Evolutionary conservation across 2,888 invertebrate species (phyloP).

Genomic region (Xylota segnis): DNA sequence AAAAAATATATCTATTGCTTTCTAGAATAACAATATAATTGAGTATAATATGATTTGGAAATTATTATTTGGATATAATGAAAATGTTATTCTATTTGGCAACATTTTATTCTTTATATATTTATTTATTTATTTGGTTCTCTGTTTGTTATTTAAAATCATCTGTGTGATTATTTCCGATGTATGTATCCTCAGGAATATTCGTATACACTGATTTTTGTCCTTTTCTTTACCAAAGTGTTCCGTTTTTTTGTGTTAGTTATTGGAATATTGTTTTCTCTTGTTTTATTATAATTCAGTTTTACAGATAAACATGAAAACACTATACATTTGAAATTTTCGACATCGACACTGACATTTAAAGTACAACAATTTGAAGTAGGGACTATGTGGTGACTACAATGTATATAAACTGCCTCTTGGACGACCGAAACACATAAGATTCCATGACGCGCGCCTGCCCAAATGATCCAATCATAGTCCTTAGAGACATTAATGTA

Average conservation of each 20-base stretch:
- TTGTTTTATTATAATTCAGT: neutral
- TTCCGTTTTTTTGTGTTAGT: constrained; percentile 1
- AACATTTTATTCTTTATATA: constrained; percentile 57
- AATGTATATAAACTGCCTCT: too few species aligned
- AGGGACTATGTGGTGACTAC: too few species aligned
- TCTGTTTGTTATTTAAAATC: constrained; percentile 44
- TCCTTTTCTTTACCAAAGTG: neutral
- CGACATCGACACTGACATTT: neutral
- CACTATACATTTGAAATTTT: neutral
- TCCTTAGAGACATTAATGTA: too few species aligned
- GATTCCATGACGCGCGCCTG: too few species aligned
- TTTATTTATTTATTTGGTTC: too few species aligned
- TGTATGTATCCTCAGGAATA: constrained; percentile 30
- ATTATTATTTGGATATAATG: constrained; percentile 7
- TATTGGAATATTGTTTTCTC: neutral
- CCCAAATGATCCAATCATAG: too few species aligned
- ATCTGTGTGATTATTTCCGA: constrained; percentile 41
- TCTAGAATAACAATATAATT: constrained; percentile 43
- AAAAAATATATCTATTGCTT: constrained; percentile 43
- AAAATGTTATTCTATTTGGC: constrained; percentile 48
- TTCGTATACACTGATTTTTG: constrained; percentile 39
- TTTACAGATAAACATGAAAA: constrained; percentile 14
- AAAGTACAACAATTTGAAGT: neutral
- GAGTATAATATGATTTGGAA: constrained; percentile 11
- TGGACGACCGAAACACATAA: too few species aligned